phyloP scores from a whole-genome alignment of 2,888 invertebrate genomes.

The Nomada fabriciana region DNA sequence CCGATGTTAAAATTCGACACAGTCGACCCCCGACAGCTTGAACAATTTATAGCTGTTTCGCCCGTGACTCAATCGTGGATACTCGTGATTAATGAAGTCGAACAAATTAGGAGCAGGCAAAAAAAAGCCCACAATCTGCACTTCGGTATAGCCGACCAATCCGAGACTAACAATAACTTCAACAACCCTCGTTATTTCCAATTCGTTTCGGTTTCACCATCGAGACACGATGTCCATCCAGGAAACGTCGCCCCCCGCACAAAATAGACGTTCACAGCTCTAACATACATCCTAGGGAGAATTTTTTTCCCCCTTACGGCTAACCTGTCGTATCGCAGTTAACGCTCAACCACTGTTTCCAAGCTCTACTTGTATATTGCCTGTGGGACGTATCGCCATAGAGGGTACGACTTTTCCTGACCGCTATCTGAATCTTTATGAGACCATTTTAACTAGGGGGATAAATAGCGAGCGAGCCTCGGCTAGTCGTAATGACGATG shows the following conservation, averaged over 20 bases:
- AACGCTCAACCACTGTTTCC: constrained; percentile 62
- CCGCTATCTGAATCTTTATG: constrained; percentile 79
- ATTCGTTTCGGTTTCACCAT: neutral
- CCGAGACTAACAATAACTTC: neutral
- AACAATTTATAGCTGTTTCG: too few relatives aligned
- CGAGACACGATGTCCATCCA: constrained; percentile 14
- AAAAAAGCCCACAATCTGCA: neutral
- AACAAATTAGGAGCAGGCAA: constrained; percentile 1
- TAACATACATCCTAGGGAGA: constrained; percentile 11
- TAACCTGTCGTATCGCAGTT: constrained; percentile 68
- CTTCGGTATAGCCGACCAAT: too few relatives aligned
- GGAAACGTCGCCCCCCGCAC: constrained; percentile 25
- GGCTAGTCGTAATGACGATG: constrained; percentile 67
- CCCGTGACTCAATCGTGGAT: neutral
- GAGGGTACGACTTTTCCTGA: constrained; percentile 65
- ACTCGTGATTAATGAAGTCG: neutral
- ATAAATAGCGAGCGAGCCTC: constrained; percentile 69
- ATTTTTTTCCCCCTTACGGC: constrained; percentile 47
- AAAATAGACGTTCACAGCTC: constrained; percentile 36
- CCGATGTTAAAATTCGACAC: too few relatives aligned
- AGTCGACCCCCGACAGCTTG: too few relatives aligned
- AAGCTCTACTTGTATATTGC: constrained; percentile 4
- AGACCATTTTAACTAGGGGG: constrained; percentile 73
- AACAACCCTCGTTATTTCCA: neutral
- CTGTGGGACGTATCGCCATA: constrained; percentile 48